Conservation (phyloP, 2,888 invertebrate species). For the Phorcus lineatus region DNA sequence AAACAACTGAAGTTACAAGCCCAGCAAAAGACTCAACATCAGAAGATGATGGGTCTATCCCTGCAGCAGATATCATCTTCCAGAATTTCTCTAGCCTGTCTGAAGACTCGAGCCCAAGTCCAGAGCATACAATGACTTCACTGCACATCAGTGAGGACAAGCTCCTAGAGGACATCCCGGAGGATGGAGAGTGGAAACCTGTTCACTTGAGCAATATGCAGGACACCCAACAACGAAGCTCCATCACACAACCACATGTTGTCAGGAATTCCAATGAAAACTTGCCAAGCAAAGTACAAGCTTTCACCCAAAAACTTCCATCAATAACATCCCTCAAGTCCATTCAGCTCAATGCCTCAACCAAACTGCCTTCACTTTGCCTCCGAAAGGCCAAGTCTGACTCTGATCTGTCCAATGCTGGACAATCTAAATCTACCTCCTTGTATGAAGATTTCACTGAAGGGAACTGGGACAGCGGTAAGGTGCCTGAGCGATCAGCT, state of each 20-base stretch:
- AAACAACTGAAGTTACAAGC: neutral
- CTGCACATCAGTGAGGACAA: constrained; percentile 62
- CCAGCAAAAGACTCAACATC: neutral
- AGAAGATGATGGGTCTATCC: constrained; percentile 14
- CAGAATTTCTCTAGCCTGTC: constrained; percentile 1
- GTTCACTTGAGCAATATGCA: constrained; percentile 16
- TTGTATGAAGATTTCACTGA: constrained; percentile 36
- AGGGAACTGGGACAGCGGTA: constrained; percentile 36
- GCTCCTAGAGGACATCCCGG: constrained; percentile 63
- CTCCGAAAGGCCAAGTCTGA: constrained; percentile 33
- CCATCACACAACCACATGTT: neutral
- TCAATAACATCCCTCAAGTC: neutral
- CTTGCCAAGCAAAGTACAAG: neutral
- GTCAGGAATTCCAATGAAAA: constrained; percentile 18
- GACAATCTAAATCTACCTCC: constrained; percentile 30
- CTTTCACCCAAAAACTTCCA: neutral
- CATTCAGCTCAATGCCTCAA: neutral
- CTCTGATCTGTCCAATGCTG: constrained; percentile 17
- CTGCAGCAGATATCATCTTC: constrained; percentile 15
- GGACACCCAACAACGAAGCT: neutral
- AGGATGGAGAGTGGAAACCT: constrained; percentile 56
- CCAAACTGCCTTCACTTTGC: constrained; percentile 13
- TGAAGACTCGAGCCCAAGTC: constrained; percentile 9
- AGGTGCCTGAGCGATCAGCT: constrained; percentile 36
- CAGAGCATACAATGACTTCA: constrained; percentile 24